phyloP scores from a whole-genome alignment of 2,113 vertebrate species.

The Heterotis niloticus region DNA sequence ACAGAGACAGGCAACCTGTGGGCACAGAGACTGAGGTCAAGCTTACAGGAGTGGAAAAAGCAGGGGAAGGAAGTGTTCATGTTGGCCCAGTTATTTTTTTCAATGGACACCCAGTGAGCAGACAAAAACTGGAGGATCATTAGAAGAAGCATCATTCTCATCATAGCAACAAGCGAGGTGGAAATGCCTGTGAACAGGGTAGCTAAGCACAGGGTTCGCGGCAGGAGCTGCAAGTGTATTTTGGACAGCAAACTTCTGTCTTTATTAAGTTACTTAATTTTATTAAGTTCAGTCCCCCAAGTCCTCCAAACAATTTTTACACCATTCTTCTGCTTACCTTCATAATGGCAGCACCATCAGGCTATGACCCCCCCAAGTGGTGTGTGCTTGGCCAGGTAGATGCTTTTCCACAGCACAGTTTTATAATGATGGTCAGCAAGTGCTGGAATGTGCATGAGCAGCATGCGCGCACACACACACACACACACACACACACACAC shows the following conservation, averaged over 20 bases:
- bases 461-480: not conserved
- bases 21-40: not conserved
- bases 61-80: not conserved
- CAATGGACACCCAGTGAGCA: not conserved
- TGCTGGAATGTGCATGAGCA: not conserved
- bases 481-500: not conserved
- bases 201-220: constrained; percentile 35
- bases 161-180: not conserved
- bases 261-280: too few relatives aligned
- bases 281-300: too few relatives aligned
- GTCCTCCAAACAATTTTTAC: too few relatives aligned
- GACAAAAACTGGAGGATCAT: too few relatives aligned
- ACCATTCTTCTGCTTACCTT: not conserved
- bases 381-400: not conserved
- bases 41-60: not conserved
- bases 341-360: not conserved
- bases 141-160: not conserved
- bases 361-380: not conserved
- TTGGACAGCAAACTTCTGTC: constrained; percentile 60
- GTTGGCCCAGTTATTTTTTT: not conserved
- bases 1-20: not conserved
- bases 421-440: not conserved
- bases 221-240: constrained; percentile 37
- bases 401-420: not conserved
- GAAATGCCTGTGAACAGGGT: constrained; percentile 27